Conservation (phyloP, 2,888 invertebrate genomes). For the Helleia helle region DNA sequence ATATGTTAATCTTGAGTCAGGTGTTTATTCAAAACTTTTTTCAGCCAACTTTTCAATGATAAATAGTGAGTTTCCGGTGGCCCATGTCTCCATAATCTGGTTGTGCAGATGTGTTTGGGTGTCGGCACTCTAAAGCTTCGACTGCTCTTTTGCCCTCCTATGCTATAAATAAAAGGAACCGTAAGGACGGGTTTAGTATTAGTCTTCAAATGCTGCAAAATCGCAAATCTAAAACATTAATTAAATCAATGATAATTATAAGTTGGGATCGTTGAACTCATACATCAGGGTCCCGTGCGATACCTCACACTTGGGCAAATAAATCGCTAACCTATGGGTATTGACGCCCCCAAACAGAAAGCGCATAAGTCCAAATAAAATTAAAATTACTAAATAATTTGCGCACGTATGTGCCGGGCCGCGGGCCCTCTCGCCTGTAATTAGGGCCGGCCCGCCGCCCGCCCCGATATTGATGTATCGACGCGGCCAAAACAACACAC, state of each 20-base stretch:
- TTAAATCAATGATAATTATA: too few species aligned
- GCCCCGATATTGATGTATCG: conserved; percentile 59
- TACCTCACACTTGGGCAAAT: conserved; percentile 37
- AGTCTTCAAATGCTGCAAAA: too few species aligned
- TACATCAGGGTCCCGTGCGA: conserved; percentile 17
- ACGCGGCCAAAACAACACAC: conserved; percentile 31
- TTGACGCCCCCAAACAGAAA: conserved; percentile 29
- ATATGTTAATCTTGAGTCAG: too few species aligned
- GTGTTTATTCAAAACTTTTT: too few species aligned
- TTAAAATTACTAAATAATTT: conserved; percentile 69
- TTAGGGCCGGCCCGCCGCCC: conserved; percentile 44
- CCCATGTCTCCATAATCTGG: background rate
- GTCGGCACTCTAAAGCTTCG: too few species aligned
- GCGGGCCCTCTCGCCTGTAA: conserved; percentile 54
- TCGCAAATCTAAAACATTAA: too few species aligned
- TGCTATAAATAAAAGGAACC: too few species aligned
- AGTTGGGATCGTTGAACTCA: background rate
- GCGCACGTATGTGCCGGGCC: conserved; percentile 21
- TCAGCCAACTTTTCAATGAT: too few species aligned
- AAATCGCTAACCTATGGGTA: conserved; percentile 34
- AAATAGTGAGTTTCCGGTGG: background rate
- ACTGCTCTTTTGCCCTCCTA: too few species aligned
- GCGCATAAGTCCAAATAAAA: conserved; percentile 61
- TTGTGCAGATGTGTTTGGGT: background rate
- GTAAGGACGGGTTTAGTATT: too few species aligned